Percentiles rank a stretch among this genome's conserved stretches.
Evolutionary conservation across 2,113 vertebrate species (phyloP).

Genomic region (Tachysurus fulvidraco): DNA sequence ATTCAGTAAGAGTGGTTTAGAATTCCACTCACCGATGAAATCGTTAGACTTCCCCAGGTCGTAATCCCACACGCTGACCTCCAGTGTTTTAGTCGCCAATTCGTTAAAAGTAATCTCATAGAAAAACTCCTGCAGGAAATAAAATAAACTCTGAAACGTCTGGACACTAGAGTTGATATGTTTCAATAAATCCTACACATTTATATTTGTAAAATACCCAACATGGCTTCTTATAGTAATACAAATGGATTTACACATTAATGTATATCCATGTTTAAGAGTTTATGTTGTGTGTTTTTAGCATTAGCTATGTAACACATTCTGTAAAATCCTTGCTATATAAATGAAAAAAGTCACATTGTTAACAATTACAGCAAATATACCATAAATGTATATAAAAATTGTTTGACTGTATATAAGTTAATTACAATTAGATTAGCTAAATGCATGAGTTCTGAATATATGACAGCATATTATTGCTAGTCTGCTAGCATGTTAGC

Average conservation of each 20-base stretch:
- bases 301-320: not conserved
- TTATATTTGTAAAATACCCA: not conserved
- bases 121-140: slow-evolving; percentile 80
- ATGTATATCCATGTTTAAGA: not conserved
- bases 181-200: not conserved
- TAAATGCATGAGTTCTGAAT: not conserved
- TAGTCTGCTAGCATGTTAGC: not conserved
- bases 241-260: not conserved
- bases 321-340: not conserved
- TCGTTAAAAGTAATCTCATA: slow-evolving; percentile 82
- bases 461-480: not conserved
- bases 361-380: not conserved
- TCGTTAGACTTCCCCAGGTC: slow-evolving; percentile 87
- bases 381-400: not conserved
- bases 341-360: not conserved
- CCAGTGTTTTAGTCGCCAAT: slow-evolving; percentile 81
- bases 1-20: not conserved
- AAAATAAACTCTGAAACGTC: not conserved
- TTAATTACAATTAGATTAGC: not conserved
- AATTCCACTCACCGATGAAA: slow-evolving; percentile 80
- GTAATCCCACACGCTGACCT: slow-evolving; percentile 89
- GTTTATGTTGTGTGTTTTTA: not conserved
- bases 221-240: not conserved
- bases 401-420: not conserved
- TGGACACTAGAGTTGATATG: not conserved